Evolutionary conservation across 2,888 invertebrate species (phyloP).

Genomic region (Synergus japonicus): DNA sequence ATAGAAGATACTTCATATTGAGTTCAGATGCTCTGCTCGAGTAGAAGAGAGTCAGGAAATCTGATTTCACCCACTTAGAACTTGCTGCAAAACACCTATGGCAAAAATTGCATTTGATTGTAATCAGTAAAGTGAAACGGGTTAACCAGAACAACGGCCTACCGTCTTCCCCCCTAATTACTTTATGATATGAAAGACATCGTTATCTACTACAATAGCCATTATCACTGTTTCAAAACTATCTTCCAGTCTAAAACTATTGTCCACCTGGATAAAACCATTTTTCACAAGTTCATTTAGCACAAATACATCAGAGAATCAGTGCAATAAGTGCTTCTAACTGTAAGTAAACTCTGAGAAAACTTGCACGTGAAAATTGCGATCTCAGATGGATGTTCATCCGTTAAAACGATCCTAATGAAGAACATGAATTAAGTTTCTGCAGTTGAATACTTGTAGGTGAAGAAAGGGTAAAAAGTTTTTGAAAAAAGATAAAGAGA

Average conservation of each 20-base stretch:
- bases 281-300: background rate
- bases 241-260: conserved; percentile 5
- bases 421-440: background rate
- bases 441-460: background rate
- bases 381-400: background rate
- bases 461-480: background rate
- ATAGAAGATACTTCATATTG: background rate
- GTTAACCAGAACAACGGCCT: background rate
- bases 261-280: background rate
- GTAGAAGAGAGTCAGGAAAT: conserved; percentile 9
- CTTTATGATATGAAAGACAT: conserved; percentile 16
- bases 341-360: background rate
- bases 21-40: background rate
- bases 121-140: conserved; percentile 1
- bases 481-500: conserved; percentile 43
- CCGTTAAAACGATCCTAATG: background rate
- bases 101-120: conserved; percentile 3
- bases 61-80: background rate
- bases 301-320: background rate
- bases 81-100: background rate
- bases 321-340: background rate
- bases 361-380: background rate
- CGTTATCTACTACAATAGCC: background rate
- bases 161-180: conserved; percentile 8
- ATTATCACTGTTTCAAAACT: background rate